Base-by-base conservation (phyloP, 2,797 vertebrate species). In the Lepilemur ruficaudatus region DNA sequence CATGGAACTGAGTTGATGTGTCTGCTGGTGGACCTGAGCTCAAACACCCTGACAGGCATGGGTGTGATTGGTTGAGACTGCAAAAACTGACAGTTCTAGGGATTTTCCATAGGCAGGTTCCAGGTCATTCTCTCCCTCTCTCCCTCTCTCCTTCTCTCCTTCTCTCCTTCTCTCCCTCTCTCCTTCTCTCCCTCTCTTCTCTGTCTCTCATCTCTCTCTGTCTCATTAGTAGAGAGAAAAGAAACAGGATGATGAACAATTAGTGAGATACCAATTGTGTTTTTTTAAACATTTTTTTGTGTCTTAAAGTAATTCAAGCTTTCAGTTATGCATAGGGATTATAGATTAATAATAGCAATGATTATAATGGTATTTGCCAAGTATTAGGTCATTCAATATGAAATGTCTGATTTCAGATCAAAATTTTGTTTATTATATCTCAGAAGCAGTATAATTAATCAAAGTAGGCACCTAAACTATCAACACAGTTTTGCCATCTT, bases 161-260 rank as follows among this genome's bases (percentile, higher is more conserved):
- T 3, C 57, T 14, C 48, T 46, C 43, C 8, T 82, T 41, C 35
- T 38, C n/a, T 73, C 50, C 7, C 0, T 2, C 57, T n/a, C 91
- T 30, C 48, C 0, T 12, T 46, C n/a, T 38, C 32, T 80, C 50
- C 7, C 0, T 3, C 50, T 46, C 28, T 41, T 41, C 28, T 81
- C 43, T 8, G 7, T n/a, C 18, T 1, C 6, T 57, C 20, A 10
- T 55, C n/a, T 43, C 70, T 70, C 38, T 38, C 38, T 38, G 38
- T 38, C 38, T 38, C 38, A 52, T 28, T 43, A 38, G 5, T 32
- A 15, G 17, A 22, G 35, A 65, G n/a, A 22, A 88, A 87, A 84
- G 72, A 93, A 93, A 83, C 25, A 65, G 43, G 13, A 23, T 85
- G 20, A 11, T 79, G 18, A 95, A 84, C 32, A 87, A 30, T 92